Base-by-base conservation (phyloP, 2,888 invertebrate genomes). In the Spatulosminthurus flaviceps region DNA sequence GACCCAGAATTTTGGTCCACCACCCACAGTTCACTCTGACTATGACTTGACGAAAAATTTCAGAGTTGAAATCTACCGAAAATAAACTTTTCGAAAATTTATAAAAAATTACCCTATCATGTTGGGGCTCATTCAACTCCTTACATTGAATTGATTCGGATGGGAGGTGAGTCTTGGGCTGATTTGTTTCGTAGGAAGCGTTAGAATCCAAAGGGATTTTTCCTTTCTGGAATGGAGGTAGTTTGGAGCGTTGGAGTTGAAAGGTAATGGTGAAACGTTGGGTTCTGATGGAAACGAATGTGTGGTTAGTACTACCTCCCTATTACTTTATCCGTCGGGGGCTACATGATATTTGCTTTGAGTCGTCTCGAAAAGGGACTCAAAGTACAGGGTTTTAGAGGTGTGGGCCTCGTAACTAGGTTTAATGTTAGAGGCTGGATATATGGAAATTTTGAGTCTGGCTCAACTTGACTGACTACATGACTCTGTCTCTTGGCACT, bases 341-440 rank as follows among this genome's bases (percentile, higher is more conserved):
- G 77, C 77, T 70, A 78, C 77, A 60, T 78, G 77, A 78, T 71
- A 71, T 78, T 71, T 24, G 51, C 43, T 70, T 60, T n/a, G 28
- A 13, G 22, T 28, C 19, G 4, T 28, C 70, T 73, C 9, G 22
- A 26, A 74, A 43, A 60, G 28, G 79, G 79, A 73, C 79, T 79
- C 79, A 79, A 79, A 79, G 74, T 73, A 21, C 67, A 79, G 69
- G 79, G 79, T 79, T 79, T 79, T 43, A 43, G 43, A 43, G 22
- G 24, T 7, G 5, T 64, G 16, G 64, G 64, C 64, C 64, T 64
- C 64, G 64, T 21, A 19, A 22, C 64, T 2, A 9, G 64, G 64
- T 64, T 64, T 64, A 64, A 64, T 64, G 16, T 51, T 51, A 19
- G 51, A 51, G 51, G 51, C 51, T 51, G 51, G 51, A 51, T 51